A percentile compares a stretch with the other conserved stretches of the same genome.
phyloP scores from a whole-genome alignment of 2,797 vertebrate genomes.

The Enteromius mattozi region DNA sequence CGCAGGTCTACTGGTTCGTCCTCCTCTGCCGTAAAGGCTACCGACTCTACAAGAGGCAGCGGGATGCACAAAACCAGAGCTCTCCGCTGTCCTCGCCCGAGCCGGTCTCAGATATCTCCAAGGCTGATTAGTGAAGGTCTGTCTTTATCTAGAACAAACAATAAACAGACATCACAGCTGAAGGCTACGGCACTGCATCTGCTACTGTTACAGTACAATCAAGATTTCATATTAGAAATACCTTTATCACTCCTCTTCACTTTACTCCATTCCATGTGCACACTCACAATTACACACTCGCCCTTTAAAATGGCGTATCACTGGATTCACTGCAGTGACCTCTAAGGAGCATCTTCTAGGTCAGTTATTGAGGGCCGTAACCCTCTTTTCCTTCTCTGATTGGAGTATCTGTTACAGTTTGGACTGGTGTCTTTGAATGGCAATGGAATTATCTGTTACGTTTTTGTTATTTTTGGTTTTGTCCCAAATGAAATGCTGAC shows the following conservation, averaged over 20 bases:
- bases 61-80: slow-evolving; percentile 44
- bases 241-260: background rate
- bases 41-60: slow-evolving; percentile 84
- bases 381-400: slow-evolving; percentile 59
- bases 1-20: slow-evolving; percentile 97
- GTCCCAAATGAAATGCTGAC: background rate
- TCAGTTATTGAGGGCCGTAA: slow-evolving; percentile 43
- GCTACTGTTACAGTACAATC: slow-evolving; percentile 59
- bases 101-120: slow-evolving; percentile 62
- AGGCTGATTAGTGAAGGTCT: slow-evolving; percentile 59
- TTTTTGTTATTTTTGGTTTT: slow-evolving; percentile 26
- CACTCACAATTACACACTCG: slow-evolving; percentile 10
- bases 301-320: slow-evolving; percentile 39
- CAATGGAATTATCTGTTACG: slow-evolving; percentile 56
- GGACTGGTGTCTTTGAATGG: slow-evolving; percentile 37
- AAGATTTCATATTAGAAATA: slow-evolving; percentile 47
- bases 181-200: slow-evolving; percentile 43
- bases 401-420: slow-evolving; percentile 67
- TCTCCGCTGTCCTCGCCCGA: slow-evolving; percentile 39
- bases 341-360: slow-evolving; percentile 18
- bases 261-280: slow-evolving; percentile 24
- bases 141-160: slow-evolving; percentile 10
- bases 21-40: slow-evolving; percentile 91
- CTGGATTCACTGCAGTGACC: slow-evolving; percentile 20
- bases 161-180: slow-evolving; percentile 25